Conservation (phyloP, 2,113 vertebrate genomes). For the Bostrychus sinensis region DNA sequence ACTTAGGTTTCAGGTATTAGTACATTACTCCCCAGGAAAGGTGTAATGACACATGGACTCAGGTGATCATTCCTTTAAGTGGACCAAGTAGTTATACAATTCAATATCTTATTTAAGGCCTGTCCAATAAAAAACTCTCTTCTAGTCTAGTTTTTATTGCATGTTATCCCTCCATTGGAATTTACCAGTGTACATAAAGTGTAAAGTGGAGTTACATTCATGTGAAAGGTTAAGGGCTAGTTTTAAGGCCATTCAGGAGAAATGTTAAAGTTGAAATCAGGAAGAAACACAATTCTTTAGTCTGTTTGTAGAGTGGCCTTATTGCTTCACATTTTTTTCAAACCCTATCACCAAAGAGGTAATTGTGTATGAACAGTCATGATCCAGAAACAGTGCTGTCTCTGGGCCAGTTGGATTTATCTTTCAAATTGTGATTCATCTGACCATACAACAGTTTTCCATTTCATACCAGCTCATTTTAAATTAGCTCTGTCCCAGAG, state of each 20-base stretch:
- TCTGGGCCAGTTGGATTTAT: too few species aligned
- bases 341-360: too few species aligned
- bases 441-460: too few species aligned
- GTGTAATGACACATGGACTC: neutral
- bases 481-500: too few species aligned
- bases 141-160: neutral
- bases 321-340: too few species aligned
- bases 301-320: slow-evolving; percentile 28
- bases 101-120: slow-evolving; percentile 31
- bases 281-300: slow-evolving; percentile 19
- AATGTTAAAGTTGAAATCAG: slow-evolving; percentile 33
- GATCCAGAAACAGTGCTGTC: too few species aligned
- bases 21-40: neutral
- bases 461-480: too few species aligned
- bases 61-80: neutral
- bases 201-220: slow-evolving; percentile 17
- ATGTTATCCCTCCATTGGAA: neutral
- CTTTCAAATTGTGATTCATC: too few species aligned
- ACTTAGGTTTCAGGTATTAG: neutral
- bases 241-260: slow-evolving; percentile 50
- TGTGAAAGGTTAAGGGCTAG: slow-evolving; percentile 37
- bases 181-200: slow-evolving; percentile 16
- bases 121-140: slow-evolving; percentile 6
- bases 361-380: too few species aligned
- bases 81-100: neutral